Evolutionary conservation across 37 sponge, comb jelly and placozoan species (phyloP).

Genomic region (Tethya wilhelma): DNA sequence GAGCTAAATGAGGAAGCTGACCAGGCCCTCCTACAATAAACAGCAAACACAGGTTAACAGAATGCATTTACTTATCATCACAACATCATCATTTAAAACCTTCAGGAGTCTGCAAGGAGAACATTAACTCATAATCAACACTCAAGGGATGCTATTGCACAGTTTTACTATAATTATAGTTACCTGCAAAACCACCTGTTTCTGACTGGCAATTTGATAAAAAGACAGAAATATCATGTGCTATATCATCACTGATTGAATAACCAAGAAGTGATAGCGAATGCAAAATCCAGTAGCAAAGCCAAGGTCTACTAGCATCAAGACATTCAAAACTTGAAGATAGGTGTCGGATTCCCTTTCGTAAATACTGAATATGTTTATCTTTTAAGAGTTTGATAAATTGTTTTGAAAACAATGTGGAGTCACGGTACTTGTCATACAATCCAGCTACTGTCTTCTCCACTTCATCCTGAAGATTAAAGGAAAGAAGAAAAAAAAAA

Average conservation of each 20-base stretch:
- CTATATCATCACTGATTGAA: constrained; percentile 10
- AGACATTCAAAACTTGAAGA: constrained; percentile 68
- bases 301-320: constrained; percentile 98
- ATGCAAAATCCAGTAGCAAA: constrained; percentile 96
- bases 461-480: background rate
- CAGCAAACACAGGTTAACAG: background rate
- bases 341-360: constrained; percentile 42
- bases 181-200: constrained; percentile 91
- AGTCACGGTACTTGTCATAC: background rate
- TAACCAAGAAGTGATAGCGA: constrained; percentile 74
- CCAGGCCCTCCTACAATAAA: constrained; percentile 86
- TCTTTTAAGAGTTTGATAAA: constrained; percentile 17
- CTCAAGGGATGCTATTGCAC: too few species aligned
- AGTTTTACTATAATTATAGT: too few species aligned
- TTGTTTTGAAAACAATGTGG: background rate
- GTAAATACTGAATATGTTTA: constrained; percentile 42
- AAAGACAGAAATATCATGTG: constrained; percentile 70
- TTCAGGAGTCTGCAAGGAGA: too few species aligned
- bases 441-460: background rate
- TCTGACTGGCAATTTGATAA: constrained; percentile 78
- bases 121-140: background rate
- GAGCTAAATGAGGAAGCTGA: constrained; percentile 93
- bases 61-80: too few species aligned
- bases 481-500: background rate
- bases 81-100: too few species aligned